Conservation (phyloP, 2,113 vertebrate species). For the Anser cygnoides region DNA sequence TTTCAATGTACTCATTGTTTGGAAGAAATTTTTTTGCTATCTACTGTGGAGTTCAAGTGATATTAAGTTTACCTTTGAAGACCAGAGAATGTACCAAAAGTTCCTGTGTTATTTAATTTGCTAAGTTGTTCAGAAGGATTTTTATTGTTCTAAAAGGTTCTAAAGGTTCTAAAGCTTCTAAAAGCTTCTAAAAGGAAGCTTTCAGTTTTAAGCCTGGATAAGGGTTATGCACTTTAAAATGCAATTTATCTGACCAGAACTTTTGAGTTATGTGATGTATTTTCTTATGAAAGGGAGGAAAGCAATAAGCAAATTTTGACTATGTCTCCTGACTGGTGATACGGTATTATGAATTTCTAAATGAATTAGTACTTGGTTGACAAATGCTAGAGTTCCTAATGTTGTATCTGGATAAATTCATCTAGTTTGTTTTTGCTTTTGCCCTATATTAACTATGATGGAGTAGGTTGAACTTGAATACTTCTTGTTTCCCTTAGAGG, state of each 20-base stretch:
- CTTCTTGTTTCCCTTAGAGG: neutral
- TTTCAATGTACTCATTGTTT: neutral
- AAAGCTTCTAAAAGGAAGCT: neutral
- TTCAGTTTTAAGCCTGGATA: neutral
- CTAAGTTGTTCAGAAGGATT: neutral
- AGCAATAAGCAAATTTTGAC: conserved; percentile 6
- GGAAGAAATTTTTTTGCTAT: neutral
- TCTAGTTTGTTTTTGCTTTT: neutral
- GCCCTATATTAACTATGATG: neutral
- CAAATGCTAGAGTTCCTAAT: neutral
- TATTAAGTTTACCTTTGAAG: neutral
- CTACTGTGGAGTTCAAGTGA: neutral
- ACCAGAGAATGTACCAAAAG: neutral
- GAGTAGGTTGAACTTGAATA: neutral
- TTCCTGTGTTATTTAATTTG: neutral
- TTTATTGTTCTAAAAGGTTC: neutral
- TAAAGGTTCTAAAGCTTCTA: no score
- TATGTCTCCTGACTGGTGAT: neutral
- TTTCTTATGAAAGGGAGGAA: neutral
- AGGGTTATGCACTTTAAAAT: neutral
- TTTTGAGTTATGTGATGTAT: neutral
- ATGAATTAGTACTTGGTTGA: neutral
- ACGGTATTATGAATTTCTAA: neutral
- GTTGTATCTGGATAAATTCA: neutral
- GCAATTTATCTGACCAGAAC: neutral